These are phyloP conservation scores for Phylloscopus trochilus DNA, from an alignment of 2,113 vertebrate species.

Conservation along the genomic window DNA sequence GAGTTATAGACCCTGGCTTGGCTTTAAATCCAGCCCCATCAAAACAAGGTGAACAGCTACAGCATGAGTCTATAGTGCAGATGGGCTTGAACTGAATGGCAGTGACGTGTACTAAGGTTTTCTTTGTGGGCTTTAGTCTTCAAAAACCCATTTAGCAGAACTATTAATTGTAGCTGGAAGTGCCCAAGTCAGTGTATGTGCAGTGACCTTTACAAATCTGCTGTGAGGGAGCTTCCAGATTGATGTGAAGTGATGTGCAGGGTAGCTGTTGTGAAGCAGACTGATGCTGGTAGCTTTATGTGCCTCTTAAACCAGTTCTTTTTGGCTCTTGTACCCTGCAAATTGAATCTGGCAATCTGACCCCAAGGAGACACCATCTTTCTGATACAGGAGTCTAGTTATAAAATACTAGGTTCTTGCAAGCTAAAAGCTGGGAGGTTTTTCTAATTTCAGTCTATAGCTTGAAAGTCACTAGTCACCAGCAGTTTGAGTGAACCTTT, in stretches of 20 bases:
- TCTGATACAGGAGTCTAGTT: background rate
- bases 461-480: background rate
- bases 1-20: background rate
- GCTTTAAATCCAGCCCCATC: background rate
- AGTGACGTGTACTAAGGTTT: background rate
- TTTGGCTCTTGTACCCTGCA: background rate
- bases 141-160: background rate
- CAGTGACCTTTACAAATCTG: background rate
- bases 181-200: background rate
- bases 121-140: background rate
- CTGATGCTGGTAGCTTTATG: background rate
- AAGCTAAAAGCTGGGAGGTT: background rate
- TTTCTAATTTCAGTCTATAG: background rate
- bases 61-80: background rate
- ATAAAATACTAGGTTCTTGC: background rate
- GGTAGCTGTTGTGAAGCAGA: background rate
- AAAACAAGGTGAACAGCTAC: background rate
- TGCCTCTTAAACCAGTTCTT: background rate
- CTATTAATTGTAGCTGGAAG: background rate
- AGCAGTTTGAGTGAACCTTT: background rate
- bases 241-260: background rate
- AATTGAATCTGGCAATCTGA: background rate
- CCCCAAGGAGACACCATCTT: background rate
- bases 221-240: background rate
- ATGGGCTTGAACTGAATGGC: background rate